Evolutionary conservation across 2,797 vertebrate species (phyloP).

Genomic region (Phaenicophaeus curvirostris): DNA sequence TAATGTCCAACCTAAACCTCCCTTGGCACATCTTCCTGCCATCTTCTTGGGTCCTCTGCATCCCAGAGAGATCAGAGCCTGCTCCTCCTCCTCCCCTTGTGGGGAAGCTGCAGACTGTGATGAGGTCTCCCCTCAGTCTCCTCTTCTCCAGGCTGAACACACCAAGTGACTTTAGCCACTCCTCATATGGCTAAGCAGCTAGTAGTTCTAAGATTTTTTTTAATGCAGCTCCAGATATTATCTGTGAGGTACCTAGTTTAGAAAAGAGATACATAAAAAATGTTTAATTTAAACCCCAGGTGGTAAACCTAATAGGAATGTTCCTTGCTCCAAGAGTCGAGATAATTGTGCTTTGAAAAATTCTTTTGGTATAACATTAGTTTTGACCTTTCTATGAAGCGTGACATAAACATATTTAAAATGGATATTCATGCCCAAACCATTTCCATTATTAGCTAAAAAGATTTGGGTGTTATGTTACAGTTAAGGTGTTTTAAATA

Average conservation of each 20-base stretch:
- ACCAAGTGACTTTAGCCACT: no score
- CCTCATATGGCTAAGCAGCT: background rate
- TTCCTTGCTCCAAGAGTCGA: slow-evolving; percentile 30
- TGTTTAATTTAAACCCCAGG: background rate
- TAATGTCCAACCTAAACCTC: no score
- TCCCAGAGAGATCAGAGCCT: no score
- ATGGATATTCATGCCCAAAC: slow-evolving; percentile 13
- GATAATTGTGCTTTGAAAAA: slow-evolving; percentile 48
- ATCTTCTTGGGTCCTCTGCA: no score
- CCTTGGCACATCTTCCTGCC: no score
- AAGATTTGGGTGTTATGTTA: background rate
- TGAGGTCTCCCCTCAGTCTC: no score
- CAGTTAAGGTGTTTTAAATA: slow-evolving; percentile 23
- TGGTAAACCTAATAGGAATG: slow-evolving; percentile 4
- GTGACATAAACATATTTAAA: slow-evolving; percentile 32
- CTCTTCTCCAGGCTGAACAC: no score
- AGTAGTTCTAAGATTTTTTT: background rate
- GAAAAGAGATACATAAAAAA: background rate
- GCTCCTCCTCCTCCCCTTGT: no score
- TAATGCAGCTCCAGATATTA: background rate
- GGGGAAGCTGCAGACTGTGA: no score
- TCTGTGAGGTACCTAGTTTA: background rate
- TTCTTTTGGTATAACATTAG: slow-evolving; percentile 28
- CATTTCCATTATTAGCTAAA: slow-evolving; percentile 8
- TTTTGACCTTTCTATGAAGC: slow-evolving; percentile 34